Base-by-base conservation (phyloP, 2,113 vertebrate genomes). In the Saimiri boliviensis region DNA sequence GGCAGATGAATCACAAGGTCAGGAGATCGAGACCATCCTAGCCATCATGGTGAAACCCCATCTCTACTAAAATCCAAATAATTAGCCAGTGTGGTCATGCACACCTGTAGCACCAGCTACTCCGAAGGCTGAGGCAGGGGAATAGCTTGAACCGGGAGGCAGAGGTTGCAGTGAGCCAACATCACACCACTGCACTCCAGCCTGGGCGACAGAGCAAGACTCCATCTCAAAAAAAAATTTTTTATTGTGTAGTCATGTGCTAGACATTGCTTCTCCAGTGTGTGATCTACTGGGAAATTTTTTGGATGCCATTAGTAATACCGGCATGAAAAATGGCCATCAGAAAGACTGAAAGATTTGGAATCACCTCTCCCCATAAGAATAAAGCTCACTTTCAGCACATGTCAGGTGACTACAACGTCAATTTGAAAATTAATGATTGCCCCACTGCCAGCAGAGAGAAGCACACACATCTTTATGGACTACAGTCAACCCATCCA, bases 371-470 rank as follows among this genome's bases (percentile, higher is more conserved):
- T 37, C 92, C 35, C 40, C 81, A 58, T 27, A 85, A 85, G n/a
- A 27, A 13, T 16, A 40, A 90, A 87, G 21, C 30, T 11, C 13
- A 40, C 35, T 58, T 82, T 47, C 6, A 86, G 40, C n/a, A 14
- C 17, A 14, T 49, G 21, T 87, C 76, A 47, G 47, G 23, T 12
- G 56, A 49, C 37, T 68, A 0, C 1, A 93, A 23, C 25, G 9
- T 92, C 35, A 68, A 13, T 88, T 92, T 96, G 58, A 54, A 96
- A 95, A 25, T 23, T 54, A 30, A 82, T 56, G 70, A 17, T 60
- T 77, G 52, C 21, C 10, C 35, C 42, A 54, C 25, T 19, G 47
- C 52, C 60, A 73, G 45, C 16, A 47, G 16, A 94, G 30, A 25
- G 14, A 90, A 77, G 13, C 20, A 42, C 20, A 74, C 2, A 8